These are phyloP conservation scores for Drosophila kohkoa DNA, from an alignment of 1,140 invertebrate species.

Conservation along the genomic window DNA sequence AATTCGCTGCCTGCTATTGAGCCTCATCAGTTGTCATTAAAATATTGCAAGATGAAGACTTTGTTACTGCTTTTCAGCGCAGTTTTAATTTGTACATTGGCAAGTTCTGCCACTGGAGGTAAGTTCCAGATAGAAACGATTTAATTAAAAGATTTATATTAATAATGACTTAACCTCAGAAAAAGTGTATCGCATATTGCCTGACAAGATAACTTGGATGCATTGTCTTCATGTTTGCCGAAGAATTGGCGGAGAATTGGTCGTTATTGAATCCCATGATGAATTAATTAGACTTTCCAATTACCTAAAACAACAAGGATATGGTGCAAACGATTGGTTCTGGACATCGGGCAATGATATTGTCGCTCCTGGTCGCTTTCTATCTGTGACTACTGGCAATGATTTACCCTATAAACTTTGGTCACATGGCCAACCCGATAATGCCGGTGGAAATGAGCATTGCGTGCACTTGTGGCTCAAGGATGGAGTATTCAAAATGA, in stretches of 20 bases:
- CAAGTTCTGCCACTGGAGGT: neutral
- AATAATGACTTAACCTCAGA: neutral
- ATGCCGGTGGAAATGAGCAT: neutral
- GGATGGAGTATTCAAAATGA: neutral
- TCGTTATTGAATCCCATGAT: neutral
- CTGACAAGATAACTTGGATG: neutral
- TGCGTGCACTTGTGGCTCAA: neutral
- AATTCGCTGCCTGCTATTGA: too few relatives aligned
- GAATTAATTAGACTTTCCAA: neutral
- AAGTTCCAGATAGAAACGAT: neutral
- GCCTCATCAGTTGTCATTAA: neutral
- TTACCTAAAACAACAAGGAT: neutral
- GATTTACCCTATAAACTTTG: neutral
- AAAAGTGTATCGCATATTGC: neutral
- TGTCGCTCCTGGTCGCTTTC: neutral
- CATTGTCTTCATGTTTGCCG: neutral
- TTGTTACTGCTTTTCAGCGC: neutral
- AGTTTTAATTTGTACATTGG: neutral
- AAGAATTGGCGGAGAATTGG: neutral
- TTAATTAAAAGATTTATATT: neutral
- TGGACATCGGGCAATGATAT: constrained; percentile 1
- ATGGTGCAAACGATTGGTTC: neutral
- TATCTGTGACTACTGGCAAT: neutral
- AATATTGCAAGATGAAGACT: neutral
- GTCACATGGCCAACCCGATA: neutral